Percentiles rank a stretch among this genome's conserved stretches.
Evolutionary conservation across 2,113 vertebrate species (phyloP).

Genomic region (Cynocephalus volans): DNA sequence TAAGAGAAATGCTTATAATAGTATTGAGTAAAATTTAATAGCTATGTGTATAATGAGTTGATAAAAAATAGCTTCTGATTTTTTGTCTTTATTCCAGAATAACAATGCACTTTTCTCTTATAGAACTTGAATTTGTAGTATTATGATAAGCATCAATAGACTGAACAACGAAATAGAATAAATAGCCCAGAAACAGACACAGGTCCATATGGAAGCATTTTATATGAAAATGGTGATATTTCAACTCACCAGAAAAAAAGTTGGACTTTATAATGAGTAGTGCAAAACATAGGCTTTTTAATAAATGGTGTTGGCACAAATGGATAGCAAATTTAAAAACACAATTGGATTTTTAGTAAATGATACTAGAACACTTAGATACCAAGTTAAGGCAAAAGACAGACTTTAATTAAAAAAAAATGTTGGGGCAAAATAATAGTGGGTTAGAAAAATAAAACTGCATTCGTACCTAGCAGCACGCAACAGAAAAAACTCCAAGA

Average conservation of each 20-base stretch:
- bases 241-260: background rate
- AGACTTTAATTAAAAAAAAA: background rate
- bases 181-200: background rate
- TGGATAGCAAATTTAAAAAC: background rate
- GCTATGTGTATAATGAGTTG: background rate
- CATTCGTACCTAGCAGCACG: background rate
- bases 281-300: background rate
- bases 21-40: conserved; percentile 17
- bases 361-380: background rate
- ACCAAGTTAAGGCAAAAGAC: background rate
- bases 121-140: background rate
- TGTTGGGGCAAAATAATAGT: background rate
- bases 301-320: background rate
- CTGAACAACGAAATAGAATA: background rate
- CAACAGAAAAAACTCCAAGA: background rate
- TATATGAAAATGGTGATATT: background rate
- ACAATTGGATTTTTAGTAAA: background rate
- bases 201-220: background rate
- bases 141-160: background rate
- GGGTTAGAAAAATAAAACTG: conserved; percentile 26
- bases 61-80: background rate
- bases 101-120: background rate
- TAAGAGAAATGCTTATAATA: background rate
- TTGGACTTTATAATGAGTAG: background rate
- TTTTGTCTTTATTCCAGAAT: background rate